phyloP scores from a whole-genome alignment of 2,888 invertebrate genomes.

The Drosophila anomalata region DNA sequence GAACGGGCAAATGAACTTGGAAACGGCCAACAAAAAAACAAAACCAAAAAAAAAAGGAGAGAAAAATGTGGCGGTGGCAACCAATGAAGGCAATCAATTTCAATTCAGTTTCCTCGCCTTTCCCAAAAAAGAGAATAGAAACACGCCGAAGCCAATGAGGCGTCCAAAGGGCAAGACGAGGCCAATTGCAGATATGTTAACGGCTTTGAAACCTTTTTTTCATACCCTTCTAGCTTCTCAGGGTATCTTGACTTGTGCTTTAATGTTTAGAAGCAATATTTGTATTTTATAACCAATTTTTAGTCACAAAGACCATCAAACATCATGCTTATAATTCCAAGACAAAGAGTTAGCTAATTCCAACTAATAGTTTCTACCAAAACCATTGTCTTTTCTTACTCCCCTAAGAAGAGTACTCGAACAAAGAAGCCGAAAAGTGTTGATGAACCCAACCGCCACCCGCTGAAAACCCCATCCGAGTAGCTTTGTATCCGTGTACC shows the following conservation, averaged over 20 bases:
- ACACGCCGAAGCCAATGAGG: slow-evolving; percentile 69
- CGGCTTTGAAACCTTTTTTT: slow-evolving; percentile 56
- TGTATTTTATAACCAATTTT: too few species aligned
- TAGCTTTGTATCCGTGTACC: neutral
- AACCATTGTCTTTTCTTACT: slow-evolving; percentile 18
- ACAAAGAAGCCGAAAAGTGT: slow-evolving; percentile 69
- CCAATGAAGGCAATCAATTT: slow-evolving; percentile 76
- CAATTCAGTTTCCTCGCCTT: slow-evolving; percentile 69
- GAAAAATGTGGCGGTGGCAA: slow-evolving; percentile 26
- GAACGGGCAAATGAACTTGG: slow-evolving; percentile 74
- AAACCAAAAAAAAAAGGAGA: slow-evolving; percentile 36
- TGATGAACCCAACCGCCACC: slow-evolving; percentile 60
- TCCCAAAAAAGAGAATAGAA: slow-evolving; percentile 27
- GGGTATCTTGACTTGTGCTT: slow-evolving; percentile 15
- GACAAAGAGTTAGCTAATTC: neutral
- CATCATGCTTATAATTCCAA: neutral
- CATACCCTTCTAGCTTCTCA: slow-evolving; percentile 9
- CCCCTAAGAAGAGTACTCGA: slow-evolving; percentile 9
- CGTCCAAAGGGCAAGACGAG: slow-evolving; percentile 71
- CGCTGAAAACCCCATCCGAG: neutral
- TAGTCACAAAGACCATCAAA: too few species aligned
- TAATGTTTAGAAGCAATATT: neutral
- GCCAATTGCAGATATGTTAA: slow-evolving; percentile 63
- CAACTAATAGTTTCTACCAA: neutral
- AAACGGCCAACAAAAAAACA: slow-evolving; percentile 31